A percentile compares a stretch with the other conserved stretches of the same genome.
These are phyloP conservation scores for Saccostrea cuccullata DNA, from an alignment of 1,140 invertebrate genomes.

Conservation along the genomic window DNA sequence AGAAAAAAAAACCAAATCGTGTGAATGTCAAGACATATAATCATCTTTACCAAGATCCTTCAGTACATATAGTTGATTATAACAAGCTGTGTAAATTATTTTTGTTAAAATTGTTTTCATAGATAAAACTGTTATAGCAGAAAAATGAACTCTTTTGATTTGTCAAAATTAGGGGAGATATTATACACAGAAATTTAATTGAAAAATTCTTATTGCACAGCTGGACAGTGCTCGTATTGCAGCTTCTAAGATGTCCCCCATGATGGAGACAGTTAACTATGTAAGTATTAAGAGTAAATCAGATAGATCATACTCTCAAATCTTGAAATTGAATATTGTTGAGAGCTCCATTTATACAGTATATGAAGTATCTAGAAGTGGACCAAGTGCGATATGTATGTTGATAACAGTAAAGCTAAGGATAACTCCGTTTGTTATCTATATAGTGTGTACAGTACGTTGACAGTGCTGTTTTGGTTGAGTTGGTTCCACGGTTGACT, in stretches of 20 bases:
- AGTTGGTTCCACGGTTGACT: conserved; percentile 88
- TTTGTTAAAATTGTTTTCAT: too few relatives aligned
- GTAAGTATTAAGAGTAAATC: conserved; percentile 77
- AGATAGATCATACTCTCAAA: background rate
- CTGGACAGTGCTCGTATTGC: conserved; percentile 88
- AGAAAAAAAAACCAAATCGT: too few relatives aligned
- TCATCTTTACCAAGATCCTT: too few relatives aligned
- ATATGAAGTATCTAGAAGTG: background rate
- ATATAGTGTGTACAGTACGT: conserved; percentile 90
- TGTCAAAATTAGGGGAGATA: too few relatives aligned
- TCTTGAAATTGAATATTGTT: too few relatives aligned
- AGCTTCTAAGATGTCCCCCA: conserved; percentile 89
- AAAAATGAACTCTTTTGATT: too few relatives aligned
- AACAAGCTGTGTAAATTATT: too few relatives aligned
- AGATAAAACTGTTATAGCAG: too few relatives aligned
- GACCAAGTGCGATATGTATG: background rate
- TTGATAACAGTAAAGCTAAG: background rate
- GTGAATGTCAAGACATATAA: too few relatives aligned
- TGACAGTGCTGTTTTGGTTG: conserved; percentile 86
- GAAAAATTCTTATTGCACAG: conserved; percentile 60
- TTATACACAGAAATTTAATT: background rate
- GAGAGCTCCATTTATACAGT: background rate
- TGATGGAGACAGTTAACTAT: conserved; percentile 91
- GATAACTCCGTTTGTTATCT: background rate
- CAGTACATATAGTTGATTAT: too few relatives aligned